These are phyloP conservation scores for Phrynosoma platyrhinos DNA, from an alignment of 2,113 vertebrate species.

Conservation along the genomic window DNA sequence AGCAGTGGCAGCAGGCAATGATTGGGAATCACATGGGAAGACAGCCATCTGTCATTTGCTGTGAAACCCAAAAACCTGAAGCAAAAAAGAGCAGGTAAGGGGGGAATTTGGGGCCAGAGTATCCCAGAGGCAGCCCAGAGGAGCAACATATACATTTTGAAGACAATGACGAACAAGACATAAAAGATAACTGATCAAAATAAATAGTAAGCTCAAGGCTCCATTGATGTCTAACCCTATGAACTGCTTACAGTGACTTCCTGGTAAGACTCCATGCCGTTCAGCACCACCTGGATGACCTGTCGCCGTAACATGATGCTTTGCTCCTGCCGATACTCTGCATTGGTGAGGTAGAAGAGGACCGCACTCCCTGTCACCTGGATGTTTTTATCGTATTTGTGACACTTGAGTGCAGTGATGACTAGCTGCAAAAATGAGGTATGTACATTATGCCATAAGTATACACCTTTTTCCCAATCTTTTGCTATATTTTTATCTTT, in stretches of 20 bases:
- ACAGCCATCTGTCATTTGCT: too few relatives aligned
- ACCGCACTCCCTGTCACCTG: conserved; percentile 96
- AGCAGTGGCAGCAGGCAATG: too few relatives aligned
- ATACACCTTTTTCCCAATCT: background rate
- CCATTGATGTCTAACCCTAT: background rate
- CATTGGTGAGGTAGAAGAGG: conserved; percentile 96
- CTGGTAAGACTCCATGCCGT: conserved; percentile 98
- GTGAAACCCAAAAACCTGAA: too few relatives aligned
- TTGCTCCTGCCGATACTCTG: conserved; percentile 94
- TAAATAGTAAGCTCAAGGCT: background rate
- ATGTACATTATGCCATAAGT: background rate
- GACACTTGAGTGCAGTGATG: conserved; percentile 93
- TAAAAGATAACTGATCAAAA: background rate
- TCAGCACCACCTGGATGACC: conserved; percentile 96
- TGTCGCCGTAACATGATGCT: conserved; percentile 89
- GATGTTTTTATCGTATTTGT: conserved; percentile 96
- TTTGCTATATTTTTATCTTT: too few relatives aligned
- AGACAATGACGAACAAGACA: background rate
- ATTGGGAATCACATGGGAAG: too few relatives aligned
- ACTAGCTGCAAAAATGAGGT: conserved; percentile 84
- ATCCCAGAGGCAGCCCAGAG: too few relatives aligned
- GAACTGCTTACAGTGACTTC: conserved; percentile 91
- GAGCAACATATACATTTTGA: too few relatives aligned
- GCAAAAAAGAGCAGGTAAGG: too few relatives aligned
- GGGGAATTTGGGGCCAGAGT: too few relatives aligned